Evolutionary conservation across 2,797 vertebrate genomes (phyloP), one percentile per base, ranked within the genome.

Genomic region (Fistularia commersonii): DNA sequence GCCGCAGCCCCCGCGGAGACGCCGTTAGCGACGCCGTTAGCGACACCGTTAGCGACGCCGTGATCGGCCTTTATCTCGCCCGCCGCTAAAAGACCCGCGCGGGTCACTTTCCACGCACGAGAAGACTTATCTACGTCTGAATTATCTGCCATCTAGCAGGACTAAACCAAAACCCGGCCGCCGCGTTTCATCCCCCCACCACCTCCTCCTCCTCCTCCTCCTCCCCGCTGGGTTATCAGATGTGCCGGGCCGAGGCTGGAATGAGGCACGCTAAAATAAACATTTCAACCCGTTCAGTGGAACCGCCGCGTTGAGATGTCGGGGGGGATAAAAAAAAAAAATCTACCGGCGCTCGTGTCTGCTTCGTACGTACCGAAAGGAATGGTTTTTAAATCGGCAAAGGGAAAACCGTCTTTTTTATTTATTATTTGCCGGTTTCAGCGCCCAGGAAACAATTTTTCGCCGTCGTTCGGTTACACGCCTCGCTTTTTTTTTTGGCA

Each of bases 261-360:
- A 77, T 74, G 73, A 82, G 72, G 58, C 56, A 72, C 57, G 13
- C 62, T 75, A 57, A 78, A 82, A 86, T 81, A 84, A 86, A 87
- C 79, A 82, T 37, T 42, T 48, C 57, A 46, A 69, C 63, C 67
- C 32, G 0, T 59, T 58, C 4, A 8, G 51, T 45, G 49, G 65
- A 69, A 72, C 65, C 67, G 48, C 69, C 57, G 59, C 7, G 64
- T 71, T 77, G n/a, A n/a, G n/a, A n/a, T n/a, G n/a, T n/a, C n/a
- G n/a, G n/a, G n/a, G n/a, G n/a, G n/a, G n/a, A n/a, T n/a, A n/a
- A n/a, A n/a, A n/a, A n/a, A n/a, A n/a, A n/a, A n/a, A n/a, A n/a
- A n/a, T n/a, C n/a, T n/a, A n/a, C n/a, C n/a, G n/a, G n/a, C n/a
- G n/a, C n/a, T n/a, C n/a, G n/a, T n/a, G n/a, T n/a, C n/a, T n/a